Evolutionary conservation across 2,888 invertebrate species (phyloP).

Genomic region (Tyria jacobaeae): DNA sequence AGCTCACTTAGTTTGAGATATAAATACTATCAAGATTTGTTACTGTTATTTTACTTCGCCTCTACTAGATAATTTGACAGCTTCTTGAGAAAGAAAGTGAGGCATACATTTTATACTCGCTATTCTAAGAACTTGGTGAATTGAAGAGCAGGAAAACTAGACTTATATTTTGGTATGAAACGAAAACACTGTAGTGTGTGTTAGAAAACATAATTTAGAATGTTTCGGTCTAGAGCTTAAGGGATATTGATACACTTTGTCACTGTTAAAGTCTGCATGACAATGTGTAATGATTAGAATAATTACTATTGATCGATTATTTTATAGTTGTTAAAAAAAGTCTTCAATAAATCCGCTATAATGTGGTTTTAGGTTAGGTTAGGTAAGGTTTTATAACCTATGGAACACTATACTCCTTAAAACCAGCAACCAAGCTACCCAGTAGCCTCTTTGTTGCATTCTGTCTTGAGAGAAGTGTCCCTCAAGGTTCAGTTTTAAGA

Average conservation of each 20-base stretch:
- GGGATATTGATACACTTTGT: no score
- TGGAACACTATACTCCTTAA: no score
- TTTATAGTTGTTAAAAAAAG: no score
- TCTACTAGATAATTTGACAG: not conserved
- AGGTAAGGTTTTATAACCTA: no score
- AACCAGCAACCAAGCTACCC: no score
- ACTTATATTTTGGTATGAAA: not conserved
- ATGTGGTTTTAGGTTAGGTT: no score
- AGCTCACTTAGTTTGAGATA: not conserved
- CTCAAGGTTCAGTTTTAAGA: not conserved
- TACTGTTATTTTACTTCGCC: not conserved
- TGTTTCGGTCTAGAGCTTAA: not conserved
- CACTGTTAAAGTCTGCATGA: no score
- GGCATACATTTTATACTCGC: not conserved
- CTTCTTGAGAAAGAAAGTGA: conserved; percentile 4
- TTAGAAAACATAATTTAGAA: not conserved
- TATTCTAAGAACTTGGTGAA: conserved; percentile 1
- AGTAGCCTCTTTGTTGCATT: no score
- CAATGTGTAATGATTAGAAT: no score
- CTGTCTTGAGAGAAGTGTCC: not conserved
- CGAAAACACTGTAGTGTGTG: not conserved
- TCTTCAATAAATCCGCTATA: not conserved
- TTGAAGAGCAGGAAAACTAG: conserved; percentile 11
- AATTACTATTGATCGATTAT: no score
- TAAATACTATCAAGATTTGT: not conserved